These are phyloP conservation scores for Epirrhoe alternata DNA, from an alignment of 2,888 invertebrate genomes.

Conservation along the genomic window DNA sequence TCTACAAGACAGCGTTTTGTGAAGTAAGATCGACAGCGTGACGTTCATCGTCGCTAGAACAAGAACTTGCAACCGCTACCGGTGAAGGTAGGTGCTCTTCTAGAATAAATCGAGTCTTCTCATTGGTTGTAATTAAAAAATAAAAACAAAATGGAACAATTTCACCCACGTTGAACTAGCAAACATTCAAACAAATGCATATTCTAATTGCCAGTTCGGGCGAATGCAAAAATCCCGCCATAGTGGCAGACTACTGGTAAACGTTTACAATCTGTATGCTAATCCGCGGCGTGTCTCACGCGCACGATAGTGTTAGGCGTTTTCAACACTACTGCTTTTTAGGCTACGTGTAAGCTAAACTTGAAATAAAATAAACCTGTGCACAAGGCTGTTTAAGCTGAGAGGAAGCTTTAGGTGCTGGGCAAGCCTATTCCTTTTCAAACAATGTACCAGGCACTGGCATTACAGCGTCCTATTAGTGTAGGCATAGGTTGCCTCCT, in stretches of 20 bases:
- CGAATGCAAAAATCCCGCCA: constrained; percentile 53
- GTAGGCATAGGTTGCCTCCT: no score
- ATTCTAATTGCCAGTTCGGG: constrained; percentile 31
- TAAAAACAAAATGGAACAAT: constrained; percentile 1
- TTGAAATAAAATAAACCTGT: no score
- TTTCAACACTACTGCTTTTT: constrained; percentile 45
- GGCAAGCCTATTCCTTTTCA: not conserved
- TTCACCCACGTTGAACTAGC: constrained; percentile 6
- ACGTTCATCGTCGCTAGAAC: no score
- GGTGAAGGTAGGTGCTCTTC: no score
- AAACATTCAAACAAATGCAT: constrained; percentile 30
- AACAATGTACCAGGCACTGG: no score
- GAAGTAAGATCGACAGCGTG: no score
- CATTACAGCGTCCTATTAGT: no score
- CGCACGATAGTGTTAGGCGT: constrained; percentile 58
- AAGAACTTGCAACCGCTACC: no score
- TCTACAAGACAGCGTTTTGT: no score
- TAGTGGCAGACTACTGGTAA: constrained; percentile 47
- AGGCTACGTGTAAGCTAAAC: constrained; percentile 9
- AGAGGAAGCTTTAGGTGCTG: not conserved
- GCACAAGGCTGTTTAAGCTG: not conserved
- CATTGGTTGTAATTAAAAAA: not conserved
- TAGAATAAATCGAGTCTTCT: no score
- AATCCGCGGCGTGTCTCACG: constrained; percentile 63
- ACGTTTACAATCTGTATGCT: constrained; percentile 73